phyloP scores from a whole-genome alignment of 2,113 vertebrate genomes.

The Pollachius pollachius region DNA sequence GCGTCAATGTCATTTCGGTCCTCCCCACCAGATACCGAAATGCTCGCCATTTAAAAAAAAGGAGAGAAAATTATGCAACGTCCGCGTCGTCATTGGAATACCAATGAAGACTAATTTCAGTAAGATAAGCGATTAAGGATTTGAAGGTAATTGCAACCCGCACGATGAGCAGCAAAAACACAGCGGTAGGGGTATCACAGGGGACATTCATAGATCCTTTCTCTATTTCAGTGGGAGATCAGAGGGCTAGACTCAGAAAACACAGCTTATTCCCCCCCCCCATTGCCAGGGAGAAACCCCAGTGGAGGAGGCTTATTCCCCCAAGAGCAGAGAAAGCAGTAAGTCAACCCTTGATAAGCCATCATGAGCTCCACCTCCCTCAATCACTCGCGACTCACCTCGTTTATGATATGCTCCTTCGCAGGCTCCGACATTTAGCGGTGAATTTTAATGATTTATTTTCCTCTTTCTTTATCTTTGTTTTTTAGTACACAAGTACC shows the following conservation, averaged over 20 bases:
- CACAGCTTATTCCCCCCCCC: background rate
- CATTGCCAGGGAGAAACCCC: constrained; percentile 1
- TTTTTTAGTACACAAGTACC: background rate
- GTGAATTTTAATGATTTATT: background rate
- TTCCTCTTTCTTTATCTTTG: background rate
- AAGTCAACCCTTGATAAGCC: constrained; percentile 36
- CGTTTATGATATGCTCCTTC: constrained; percentile 19
- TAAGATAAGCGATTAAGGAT: constrained; percentile 1
- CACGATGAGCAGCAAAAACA: background rate
- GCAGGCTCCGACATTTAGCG: constrained; percentile 5
- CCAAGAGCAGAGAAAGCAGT: constrained; percentile 2
- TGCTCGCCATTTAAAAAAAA: too few relatives aligned
- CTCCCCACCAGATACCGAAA: too few relatives aligned
- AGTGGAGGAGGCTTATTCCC: constrained; percentile 10
- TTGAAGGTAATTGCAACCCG: background rate
- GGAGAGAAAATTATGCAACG: too few relatives aligned
- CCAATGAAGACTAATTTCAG: background rate
- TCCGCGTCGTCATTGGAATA: too few relatives aligned
- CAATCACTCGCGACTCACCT: constrained; percentile 36
- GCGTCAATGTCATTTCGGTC: background rate
- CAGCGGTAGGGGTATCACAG: background rate
- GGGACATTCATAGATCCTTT: background rate
- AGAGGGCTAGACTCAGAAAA: background rate
- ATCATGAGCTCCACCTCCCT: constrained; percentile 31
- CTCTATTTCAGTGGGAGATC: background rate